Evolutionary conservation across 2,797 vertebrate species (phyloP), one percentile per base, ranked within the genome.

Genomic region (Megalops cyprinoides): DNA sequence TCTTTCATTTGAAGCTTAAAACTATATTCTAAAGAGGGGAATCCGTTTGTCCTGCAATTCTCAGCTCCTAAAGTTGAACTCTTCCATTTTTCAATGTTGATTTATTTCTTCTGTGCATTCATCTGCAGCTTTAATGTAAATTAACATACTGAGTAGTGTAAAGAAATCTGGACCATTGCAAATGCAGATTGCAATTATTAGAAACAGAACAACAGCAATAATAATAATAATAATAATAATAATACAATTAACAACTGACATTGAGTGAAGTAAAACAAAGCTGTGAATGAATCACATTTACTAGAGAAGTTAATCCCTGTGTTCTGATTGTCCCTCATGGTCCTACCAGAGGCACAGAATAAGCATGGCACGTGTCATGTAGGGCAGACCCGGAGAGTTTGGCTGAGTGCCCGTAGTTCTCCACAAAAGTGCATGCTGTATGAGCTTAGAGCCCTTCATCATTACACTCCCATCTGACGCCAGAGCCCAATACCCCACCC

Each of bases 361-460:
- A 65, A 15, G 60, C 60, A 37, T 31, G 31, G 60, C 12, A 53
- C 53, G 46, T 56, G 28, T 55, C 15, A 56, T 37, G 31, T 15
- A 53, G 49, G 9, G 31, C n/a, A 39, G 74, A 23, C 51, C 31
- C 14, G 28, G 12, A 25, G 48, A 53, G 12, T 53, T 49, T 55
- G 74, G 74, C 74, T 53, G 5, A 7, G 8, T 20, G 49, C 74
- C 49, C 49, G 46, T 28, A 42, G 9, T 51, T 75, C 25, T 48
- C 42, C 73, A 75, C 73, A 75, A 42, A 75, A 28, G 48, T 46
- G 42, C n/a, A 25, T 20, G 46, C 15, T 51, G 73, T 49, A 46
- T 74, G 42, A 71, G 34, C 5, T 73, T 31, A 73, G 9, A 23
- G 69, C 9, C 8, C 15, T n/a, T 51, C n/a, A 46, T 75, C 25